Evolutionary conservation across 53 echinoderm and acorn worm species (phyloP).

Genomic region (Crossaster papposus): DNA sequence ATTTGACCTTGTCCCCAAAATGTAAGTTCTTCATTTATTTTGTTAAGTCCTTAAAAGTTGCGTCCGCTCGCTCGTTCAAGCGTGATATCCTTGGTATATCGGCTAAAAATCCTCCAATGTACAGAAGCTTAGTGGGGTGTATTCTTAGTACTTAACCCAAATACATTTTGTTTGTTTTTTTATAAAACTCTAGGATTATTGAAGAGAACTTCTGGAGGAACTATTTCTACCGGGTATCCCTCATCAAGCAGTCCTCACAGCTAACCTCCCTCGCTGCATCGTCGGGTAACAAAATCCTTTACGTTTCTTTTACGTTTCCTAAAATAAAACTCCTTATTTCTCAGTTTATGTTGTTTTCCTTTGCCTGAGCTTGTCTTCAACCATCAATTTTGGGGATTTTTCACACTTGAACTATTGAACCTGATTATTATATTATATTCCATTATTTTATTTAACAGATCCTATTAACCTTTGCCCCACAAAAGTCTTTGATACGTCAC

Average conservation of each 20-base stretch:
- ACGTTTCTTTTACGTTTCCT: too few relatives aligned
- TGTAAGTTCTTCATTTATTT: conserved; percentile 67
- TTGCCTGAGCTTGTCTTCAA: too few relatives aligned
- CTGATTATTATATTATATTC: too few relatives aligned
- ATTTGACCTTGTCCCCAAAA: conserved; percentile 93
- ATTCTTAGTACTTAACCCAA: too few relatives aligned
- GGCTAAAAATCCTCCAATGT: neutral
- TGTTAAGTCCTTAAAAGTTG: neutral
- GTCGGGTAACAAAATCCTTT: neutral
- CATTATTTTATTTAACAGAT: too few relatives aligned
- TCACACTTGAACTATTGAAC: too few relatives aligned
- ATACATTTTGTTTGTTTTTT: neutral
- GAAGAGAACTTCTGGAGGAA: conserved; percentile 98
- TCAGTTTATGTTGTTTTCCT: too few relatives aligned
- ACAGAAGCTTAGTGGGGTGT: too few relatives aligned
- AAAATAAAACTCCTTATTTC: too few relatives aligned
- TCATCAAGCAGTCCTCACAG: conserved; percentile 98
- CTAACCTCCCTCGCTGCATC: conserved; percentile 83
- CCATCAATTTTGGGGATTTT: too few relatives aligned
- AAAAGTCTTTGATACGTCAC: too few relatives aligned
- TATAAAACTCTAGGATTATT: conserved; percentile 60
- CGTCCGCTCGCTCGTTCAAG: neutral
- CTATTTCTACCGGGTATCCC: conserved; percentile 96
- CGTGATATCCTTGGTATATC: neutral
- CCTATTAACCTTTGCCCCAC: too few relatives aligned